Percentiles rank a stretch among this genome's conserved stretches.
These are phyloP conservation scores for Palythoa grandiflora DNA, from an alignment of 92 coral and sea anemone genomes.

Conservation along the genomic window DNA sequence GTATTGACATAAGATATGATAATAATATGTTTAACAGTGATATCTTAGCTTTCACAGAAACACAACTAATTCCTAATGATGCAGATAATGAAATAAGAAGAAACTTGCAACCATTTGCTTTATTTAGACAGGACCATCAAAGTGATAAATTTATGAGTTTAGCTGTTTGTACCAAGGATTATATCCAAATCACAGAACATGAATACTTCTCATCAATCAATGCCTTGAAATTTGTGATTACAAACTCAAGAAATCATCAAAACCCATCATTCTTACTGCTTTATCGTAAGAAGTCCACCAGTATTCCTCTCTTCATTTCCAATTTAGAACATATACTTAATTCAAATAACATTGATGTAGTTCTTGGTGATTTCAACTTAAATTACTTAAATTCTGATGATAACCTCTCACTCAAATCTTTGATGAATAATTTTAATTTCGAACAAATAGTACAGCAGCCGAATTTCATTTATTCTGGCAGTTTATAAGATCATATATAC, in stretches of 20 bases:
- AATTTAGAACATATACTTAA: slow-evolving; percentile 43
- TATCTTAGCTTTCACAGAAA: slow-evolving; percentile 65
- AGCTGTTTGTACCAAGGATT: slow-evolving; percentile 54
- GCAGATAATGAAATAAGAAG: slow-evolving; percentile 56
- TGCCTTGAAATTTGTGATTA: slow-evolving; percentile 49
- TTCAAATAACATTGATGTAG: slow-evolving; percentile 42
- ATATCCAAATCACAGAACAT: slow-evolving; percentile 47
- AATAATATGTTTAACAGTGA: slow-evolving; percentile 50
- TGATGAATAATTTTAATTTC: slow-evolving; percentile 37
- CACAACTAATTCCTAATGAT: slow-evolving; percentile 60
- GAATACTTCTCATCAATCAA: slow-evolving; percentile 54
- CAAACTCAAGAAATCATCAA: slow-evolving; percentile 5
- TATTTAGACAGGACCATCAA: slow-evolving; percentile 53
- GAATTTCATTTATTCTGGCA: slow-evolving; percentile 66
- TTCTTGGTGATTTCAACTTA: slow-evolving; percentile 42
- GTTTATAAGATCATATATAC: slow-evolving; percentile 65
- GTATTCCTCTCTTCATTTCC: slow-evolving; percentile 41
- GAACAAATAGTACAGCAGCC: slow-evolving; percentile 51
- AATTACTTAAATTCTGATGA: slow-evolving; percentile 50
- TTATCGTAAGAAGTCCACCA: slow-evolving; percentile 44
- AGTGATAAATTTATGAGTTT: slow-evolving; percentile 53
- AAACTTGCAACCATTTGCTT: slow-evolving; percentile 50
- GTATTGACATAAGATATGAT: slow-evolving; percentile 61
- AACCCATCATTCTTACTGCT: slow-evolving; percentile 48
- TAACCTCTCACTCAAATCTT: slow-evolving; percentile 17